Evolutionary conservation across 2,888 invertebrate species (phyloP).

Genomic region (Noctua comes): DNA sequence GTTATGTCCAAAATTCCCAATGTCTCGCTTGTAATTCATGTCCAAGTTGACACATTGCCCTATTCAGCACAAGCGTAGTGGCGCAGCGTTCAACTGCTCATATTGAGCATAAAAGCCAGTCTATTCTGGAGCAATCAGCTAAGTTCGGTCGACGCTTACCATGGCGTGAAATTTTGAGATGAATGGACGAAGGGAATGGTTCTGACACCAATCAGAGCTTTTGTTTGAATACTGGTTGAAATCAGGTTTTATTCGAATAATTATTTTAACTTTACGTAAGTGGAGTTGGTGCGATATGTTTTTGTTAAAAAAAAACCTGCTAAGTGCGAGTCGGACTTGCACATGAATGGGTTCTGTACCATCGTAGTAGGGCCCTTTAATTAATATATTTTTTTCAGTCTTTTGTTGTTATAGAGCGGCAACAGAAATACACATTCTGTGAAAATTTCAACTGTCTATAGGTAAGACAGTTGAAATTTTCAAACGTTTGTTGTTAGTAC

Average conservation of each 20-base stretch:
- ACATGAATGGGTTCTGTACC: too few species aligned
- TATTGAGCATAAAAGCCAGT: slow-evolving; percentile 40
- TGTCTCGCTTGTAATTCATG: slow-evolving; percentile 47
- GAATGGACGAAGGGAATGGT: slow-evolving; percentile 17
- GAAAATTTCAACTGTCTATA: too few species aligned
- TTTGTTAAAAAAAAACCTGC: too few species aligned
- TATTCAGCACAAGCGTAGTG: slow-evolving; percentile 38
- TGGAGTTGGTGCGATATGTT: background rate
- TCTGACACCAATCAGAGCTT: slow-evolving; percentile 12
- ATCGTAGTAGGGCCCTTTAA: too few species aligned
- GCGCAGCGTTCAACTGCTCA: slow-evolving; percentile 22
- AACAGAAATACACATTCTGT: too few species aligned
- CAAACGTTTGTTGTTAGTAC: too few species aligned
- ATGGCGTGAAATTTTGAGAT: slow-evolving; percentile 48
- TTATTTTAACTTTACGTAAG: background rate
- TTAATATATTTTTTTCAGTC: too few species aligned
- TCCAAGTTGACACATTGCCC: slow-evolving; percentile 47
- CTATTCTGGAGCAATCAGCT: slow-evolving; percentile 70
- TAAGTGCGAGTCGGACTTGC: too few species aligned
- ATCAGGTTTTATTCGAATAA: background rate
- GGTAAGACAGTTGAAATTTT: too few species aligned
- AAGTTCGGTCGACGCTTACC: slow-evolving; percentile 63
- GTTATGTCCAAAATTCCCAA: slow-evolving; percentile 35
- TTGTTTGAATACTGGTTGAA: background rate
- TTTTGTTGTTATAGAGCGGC: too few species aligned